Evolutionary conservation across 2,888 invertebrate genomes (phyloP).

Genomic region (Germaria angustata): DNA sequence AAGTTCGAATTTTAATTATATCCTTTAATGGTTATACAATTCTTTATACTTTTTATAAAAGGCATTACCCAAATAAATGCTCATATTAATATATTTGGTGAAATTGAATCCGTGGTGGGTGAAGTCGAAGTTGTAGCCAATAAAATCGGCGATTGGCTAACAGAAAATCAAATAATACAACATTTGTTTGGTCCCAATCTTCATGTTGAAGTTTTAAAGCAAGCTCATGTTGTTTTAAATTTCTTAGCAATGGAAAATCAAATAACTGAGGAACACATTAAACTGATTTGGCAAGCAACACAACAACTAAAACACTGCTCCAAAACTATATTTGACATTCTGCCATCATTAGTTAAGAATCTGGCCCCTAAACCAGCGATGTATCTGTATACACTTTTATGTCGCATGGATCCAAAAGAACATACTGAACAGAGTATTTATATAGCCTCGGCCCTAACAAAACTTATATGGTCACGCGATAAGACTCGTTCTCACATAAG

Average conservation of each 20-base stretch:
- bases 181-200: slow-evolving; percentile 98
- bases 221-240: slow-evolving; percentile 94
- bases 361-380: slow-evolving; percentile 92
- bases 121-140: slow-evolving; percentile 92
- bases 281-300: slow-evolving; percentile 96
- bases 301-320: slow-evolving; percentile 97
- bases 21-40: neutral
- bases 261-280: slow-evolving; percentile 93
- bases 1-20: slow-evolving; percentile 14
- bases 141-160: slow-evolving; percentile 92
- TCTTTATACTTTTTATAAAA: slow-evolving; percentile 55
- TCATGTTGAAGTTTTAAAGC: slow-evolving; percentile 96
- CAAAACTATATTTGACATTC: slow-evolving; percentile 93
- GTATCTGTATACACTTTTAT: slow-evolving; percentile 92
- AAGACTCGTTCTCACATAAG: slow-evolving; percentile 80
- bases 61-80: slow-evolving; percentile 95
- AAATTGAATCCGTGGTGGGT: slow-evolving; percentile 91
- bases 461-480: slow-evolving; percentile 93
- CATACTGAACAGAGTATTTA: slow-evolving; percentile 96
- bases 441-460: slow-evolving; percentile 92
- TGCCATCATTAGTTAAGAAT: slow-evolving; percentile 94
- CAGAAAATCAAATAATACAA: slow-evolving; percentile 93
- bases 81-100: slow-evolving; percentile 94
- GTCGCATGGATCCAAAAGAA: slow-evolving; percentile 92
- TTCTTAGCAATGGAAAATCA: slow-evolving; percentile 95